These are phyloP conservation scores for Byasa hedistus DNA, from an alignment of 2,888 invertebrate species.

Conservation along the genomic window DNA sequence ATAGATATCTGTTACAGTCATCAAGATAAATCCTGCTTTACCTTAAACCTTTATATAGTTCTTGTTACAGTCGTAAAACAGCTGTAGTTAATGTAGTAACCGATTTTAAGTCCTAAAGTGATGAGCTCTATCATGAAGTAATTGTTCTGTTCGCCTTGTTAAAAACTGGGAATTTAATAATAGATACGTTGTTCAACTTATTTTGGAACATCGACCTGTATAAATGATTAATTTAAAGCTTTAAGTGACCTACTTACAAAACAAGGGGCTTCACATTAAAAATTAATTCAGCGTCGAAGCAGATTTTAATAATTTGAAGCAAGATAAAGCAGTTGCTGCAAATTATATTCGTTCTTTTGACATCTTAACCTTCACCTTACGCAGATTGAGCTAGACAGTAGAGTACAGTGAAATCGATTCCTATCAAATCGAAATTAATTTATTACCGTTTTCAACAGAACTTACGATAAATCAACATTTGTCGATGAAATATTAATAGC, in stretches of 20 bases:
- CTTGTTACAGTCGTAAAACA: background rate
- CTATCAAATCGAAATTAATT: background rate
- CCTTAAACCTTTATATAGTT: no score
- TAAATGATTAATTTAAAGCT: slow-evolving; percentile 14
- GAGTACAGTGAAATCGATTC: background rate
- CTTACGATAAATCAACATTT: background rate
- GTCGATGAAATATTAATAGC: background rate
- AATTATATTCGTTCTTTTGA: background rate
- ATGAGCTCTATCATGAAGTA: background rate
- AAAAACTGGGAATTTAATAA: no score
- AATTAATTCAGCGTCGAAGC: slow-evolving; percentile 11
- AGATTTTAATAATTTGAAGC: background rate
- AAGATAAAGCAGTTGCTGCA: background rate
- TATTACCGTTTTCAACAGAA: background rate
- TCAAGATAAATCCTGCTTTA: no score
- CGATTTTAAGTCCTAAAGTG: background rate
- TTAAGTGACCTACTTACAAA: slow-evolving; percentile 16
- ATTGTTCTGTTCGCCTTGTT: no score
- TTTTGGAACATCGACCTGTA: slow-evolving; percentile 18
- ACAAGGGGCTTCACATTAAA: slow-evolving; percentile 1
- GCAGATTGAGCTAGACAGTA: background rate
- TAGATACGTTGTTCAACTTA: slow-evolving; percentile 21
- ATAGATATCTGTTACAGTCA: no score
- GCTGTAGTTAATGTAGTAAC: background rate
- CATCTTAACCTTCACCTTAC: background rate